These are phyloP conservation scores for Otocyon megalotis DNA, from an alignment of 2,113 vertebrate genomes.

Conservation along the genomic window DNA sequence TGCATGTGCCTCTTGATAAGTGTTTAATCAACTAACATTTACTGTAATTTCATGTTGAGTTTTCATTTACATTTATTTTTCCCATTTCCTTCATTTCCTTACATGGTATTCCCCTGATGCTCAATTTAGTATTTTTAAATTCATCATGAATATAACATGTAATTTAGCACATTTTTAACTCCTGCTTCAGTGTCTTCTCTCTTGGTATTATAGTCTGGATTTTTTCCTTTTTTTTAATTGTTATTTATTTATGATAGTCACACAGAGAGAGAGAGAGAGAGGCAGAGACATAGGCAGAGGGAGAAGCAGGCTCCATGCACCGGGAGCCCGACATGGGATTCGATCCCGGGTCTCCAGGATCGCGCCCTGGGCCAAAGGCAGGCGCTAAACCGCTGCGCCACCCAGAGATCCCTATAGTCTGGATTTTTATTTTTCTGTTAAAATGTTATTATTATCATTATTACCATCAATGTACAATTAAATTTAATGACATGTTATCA, in stretches of 20 bases:
- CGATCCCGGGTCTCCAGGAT: too few relatives aligned
- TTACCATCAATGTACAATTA: neutral
- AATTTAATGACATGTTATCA: neutral
- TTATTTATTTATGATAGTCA: too few relatives aligned
- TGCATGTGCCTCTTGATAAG: neutral
- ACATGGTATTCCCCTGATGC: neutral
- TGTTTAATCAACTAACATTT: neutral
- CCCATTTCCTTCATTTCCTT: neutral
- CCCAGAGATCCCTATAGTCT: too few relatives aligned
- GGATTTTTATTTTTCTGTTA: conserved; percentile 10
- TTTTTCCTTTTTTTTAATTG: too few relatives aligned
- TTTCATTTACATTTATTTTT: conserved; percentile 30
- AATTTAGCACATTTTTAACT: neutral
- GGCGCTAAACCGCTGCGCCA: too few relatives aligned
- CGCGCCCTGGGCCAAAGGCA: too few relatives aligned
- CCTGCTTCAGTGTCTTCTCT: neutral
- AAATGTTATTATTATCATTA: neutral
- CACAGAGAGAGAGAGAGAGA: too few relatives aligned
- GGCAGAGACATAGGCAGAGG: too few relatives aligned
- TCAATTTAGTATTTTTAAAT: neutral
- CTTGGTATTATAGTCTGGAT: neutral
- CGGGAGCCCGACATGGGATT: too few relatives aligned
- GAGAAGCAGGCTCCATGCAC: too few relatives aligned
- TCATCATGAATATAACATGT: neutral
- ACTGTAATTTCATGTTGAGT: neutral